Base-by-base conservation (phyloP, 2,797 vertebrate species). In the Orestias chungarensis region DNA sequence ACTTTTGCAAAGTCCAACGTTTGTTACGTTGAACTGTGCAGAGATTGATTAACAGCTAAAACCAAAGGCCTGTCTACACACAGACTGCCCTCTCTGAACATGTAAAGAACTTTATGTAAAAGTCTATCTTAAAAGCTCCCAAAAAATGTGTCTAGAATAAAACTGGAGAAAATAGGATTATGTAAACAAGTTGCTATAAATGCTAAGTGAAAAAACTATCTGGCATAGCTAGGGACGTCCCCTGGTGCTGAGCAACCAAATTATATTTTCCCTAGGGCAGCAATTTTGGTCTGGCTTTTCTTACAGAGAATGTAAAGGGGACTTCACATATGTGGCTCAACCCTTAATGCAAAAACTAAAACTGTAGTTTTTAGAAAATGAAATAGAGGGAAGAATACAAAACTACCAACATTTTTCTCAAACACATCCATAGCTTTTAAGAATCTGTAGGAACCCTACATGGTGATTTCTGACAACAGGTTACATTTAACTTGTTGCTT, bases 401-500 rank as follows among this genome's bases (percentile, higher is more conserved):
- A 57, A 57, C 31, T 6, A 38, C 33, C 35, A 38, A 23, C n/a
- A 12, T 1, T n/a, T 61, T n/a, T n/a, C 33, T n/a, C 35, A 35
- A 61, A 40, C 4, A 12, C 23, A 35, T n/a, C 4, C 10, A n/a
- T 38, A n/a, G 10, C 40, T 62, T 62, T n/a, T 11, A 40, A 61
- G 6, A 40, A 3, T 59, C 59, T n/a, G 31, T 35, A 33, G 29
- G 8, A 38, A 61, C 57, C 33, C 33, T 4, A 12, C 33, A 61
- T 61, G 33, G 14, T 40, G 35, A 12, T 78, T 86, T 43, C 46
- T 66, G 46, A 82, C 74, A 81, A 76, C 52, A 73, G 67, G 64
- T 87, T 73, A 77, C 18, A 64, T 54, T 67, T 70, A 0, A 14
- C 27, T 57, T 3, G 17, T 33, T 57, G 33, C 12, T 35, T 55